phyloP scores from a whole-genome alignment of 2,888 invertebrate genomes.

The Heliconius charithonia region DNA sequence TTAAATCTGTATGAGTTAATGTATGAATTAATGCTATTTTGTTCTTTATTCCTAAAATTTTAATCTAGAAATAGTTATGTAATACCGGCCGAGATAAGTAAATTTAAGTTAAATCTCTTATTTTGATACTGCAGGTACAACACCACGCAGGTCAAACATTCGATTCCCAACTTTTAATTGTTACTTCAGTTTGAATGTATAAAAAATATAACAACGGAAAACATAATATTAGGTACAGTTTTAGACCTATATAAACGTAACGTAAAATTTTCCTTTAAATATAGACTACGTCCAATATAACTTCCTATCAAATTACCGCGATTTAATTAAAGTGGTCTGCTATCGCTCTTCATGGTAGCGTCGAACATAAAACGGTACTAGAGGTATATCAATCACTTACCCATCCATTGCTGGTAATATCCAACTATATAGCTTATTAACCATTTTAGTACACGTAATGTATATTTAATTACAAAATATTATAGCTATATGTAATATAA shows the following conservation, averaged over 20 bases:
- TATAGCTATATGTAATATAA: slow-evolving; percentile 24
- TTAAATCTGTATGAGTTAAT: slow-evolving; percentile 18
- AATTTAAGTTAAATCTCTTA: not conserved
- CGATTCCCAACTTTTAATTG: not conserved
- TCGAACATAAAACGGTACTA: slow-evolving; percentile 48
- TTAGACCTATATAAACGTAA: slow-evolving; percentile 4
- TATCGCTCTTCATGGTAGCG: slow-evolving; percentile 52
- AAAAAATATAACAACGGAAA: not conserved
- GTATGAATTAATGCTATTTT: slow-evolving; percentile 16
- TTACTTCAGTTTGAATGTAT: not conserved
- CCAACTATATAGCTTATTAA: slow-evolving; percentile 24
- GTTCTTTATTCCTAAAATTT: not conserved
- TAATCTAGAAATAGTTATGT: not conserved
- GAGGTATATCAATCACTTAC: slow-evolving; percentile 26
- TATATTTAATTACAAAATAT: slow-evolving; percentile 23
- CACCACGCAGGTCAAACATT: not conserved
- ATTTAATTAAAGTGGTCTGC: slow-evolving; percentile 58
- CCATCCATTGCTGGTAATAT: slow-evolving; percentile 48
- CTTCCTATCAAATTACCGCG: slow-evolving; percentile 54
- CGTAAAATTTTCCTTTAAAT: slow-evolving; percentile 19
- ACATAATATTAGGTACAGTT: not conserved
- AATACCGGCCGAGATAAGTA: not conserved
- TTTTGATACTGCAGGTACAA: not conserved
- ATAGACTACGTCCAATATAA: slow-evolving; percentile 33
- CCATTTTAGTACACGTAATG: slow-evolving; percentile 17